Evolutionary conservation across 2,888 invertebrate genomes (phyloP), one percentile per base, ranked within the genome.

Genomic region (Phymatocera aterrima): DNA sequence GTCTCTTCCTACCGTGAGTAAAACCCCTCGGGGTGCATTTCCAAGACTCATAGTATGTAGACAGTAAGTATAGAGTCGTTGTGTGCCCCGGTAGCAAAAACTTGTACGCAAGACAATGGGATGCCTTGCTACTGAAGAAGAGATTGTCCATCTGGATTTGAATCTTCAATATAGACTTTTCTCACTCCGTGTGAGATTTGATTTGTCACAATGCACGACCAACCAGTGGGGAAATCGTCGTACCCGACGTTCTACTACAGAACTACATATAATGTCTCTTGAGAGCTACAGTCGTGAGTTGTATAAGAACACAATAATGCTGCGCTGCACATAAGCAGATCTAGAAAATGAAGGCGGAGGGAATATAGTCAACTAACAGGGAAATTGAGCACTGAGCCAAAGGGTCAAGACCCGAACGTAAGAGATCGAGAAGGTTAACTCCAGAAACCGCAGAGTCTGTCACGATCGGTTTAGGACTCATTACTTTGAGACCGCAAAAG

Each of bases 381-480:
- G 34, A 51, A 70, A 70, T 70, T 70, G 51, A 70, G 48, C 31
- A 48, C 48, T n/a, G 46, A 40, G 46, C 12, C 61, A 4, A 21
- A 34, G 48, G 70, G 43, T 70, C 70, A 34, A 31, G 70, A 70
- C 70, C 70, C 70, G 48, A 70, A 70, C 48, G 57, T 10, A 75
- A 57, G 51, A n/a, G n/a, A 51, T 51, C 72, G 34, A 72, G 34
- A 12, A 72, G 74, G 74, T 75, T 75, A 75, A 75, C 74, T 75
- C 57, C 40, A 57, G 74, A 75, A 75, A 75, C 74, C 74, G 74
- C 74, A 75, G 57, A 57, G 57, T 75, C 74, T 75, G 74, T 75
- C 74, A 57, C 74, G 57, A 57, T 75, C 74, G 74, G 74, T 75
- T 75, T 75, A 75, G 57, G 74, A 57, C 57, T 75, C 74, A 75